These are phyloP conservation scores for Hymenopus coronatus DNA, from an alignment of 2,888 invertebrate genomes.

Conservation along the genomic window DNA sequence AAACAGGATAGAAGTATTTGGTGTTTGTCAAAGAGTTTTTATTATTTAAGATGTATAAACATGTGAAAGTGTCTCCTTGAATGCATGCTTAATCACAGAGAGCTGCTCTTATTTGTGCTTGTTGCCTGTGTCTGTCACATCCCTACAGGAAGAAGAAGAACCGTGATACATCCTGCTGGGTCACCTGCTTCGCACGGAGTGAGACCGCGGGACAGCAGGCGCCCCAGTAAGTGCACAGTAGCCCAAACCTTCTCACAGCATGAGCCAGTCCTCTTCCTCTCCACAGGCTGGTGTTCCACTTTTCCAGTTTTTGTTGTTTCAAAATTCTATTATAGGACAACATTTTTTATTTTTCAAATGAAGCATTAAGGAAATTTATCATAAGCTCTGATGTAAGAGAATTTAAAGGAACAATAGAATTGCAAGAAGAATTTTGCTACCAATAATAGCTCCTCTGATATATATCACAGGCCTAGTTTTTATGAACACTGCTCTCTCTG, in stretches of 20 bases:
- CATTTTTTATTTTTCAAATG: no score
- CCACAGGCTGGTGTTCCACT: neutral
- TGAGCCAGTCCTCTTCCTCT: neutral
- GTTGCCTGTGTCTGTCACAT: constrained; percentile 17
- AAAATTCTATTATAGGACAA: no score
- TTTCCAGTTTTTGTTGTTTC: neutral
- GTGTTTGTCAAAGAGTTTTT: neutral
- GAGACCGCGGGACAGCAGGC: constrained; percentile 27
- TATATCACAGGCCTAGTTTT: no score
- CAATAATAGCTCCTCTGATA: no score
- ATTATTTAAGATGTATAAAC: neutral
- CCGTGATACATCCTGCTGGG: constrained; percentile 25
- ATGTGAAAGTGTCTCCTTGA: neutral
- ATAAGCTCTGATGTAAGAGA: no score
- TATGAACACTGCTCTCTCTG: no score
- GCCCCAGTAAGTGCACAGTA: constrained; percentile 26
- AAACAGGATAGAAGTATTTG: neutral
- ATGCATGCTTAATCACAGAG: neutral
- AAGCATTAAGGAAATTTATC: no score
- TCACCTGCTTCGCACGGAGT: constrained; percentile 25
- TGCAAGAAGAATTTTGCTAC: no score
- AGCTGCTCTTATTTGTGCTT: neutral
- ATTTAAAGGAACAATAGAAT: no score
- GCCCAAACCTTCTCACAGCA: neutral
- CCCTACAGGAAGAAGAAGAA: constrained; percentile 29